phyloP scores from a whole-genome alignment of 2,113 vertebrate genomes.

The Podarcis cretensis region DNA sequence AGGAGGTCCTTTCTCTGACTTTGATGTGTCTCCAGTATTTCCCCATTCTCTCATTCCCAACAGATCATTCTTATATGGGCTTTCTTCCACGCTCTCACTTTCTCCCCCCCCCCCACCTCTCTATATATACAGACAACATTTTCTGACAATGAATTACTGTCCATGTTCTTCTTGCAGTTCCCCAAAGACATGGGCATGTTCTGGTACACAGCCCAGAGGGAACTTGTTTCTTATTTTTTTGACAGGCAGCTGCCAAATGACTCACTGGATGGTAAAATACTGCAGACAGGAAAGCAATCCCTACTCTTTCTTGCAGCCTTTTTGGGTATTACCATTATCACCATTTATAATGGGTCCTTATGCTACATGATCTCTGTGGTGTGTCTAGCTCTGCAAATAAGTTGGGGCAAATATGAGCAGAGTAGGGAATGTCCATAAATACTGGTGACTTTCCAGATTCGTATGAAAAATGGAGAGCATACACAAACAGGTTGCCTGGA shows the following conservation, averaged over 20 bases:
- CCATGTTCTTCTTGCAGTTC: neutral
- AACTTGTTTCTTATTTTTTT: neutral
- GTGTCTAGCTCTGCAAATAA: neutral
- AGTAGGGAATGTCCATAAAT: neutral
- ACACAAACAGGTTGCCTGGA: neutral
- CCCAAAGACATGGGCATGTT: neutral
- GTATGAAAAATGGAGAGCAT: neutral
- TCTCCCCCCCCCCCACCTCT: neutral
- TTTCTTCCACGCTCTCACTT: neutral
- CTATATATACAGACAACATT: neutral
- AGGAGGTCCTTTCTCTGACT: neutral
- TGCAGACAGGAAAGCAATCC: conserved; percentile 5
- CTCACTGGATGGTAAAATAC: conserved; percentile 1
- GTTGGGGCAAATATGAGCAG: neutral
- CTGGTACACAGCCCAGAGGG: conserved; percentile 13
- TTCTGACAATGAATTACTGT: conserved; percentile 33
- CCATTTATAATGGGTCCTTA: neutral
- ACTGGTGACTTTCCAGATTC: neutral
- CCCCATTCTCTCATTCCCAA: neutral
- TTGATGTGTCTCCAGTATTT: conserved; percentile 10
- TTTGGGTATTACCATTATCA: neutral
- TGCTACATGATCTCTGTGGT: neutral
- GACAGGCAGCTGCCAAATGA: neutral
- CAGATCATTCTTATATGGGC: neutral
- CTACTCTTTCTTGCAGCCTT: neutral